phyloP scores from a whole-genome alignment of 2,888 invertebrate genomes.

The Chloroclystis v-ata region DNA sequence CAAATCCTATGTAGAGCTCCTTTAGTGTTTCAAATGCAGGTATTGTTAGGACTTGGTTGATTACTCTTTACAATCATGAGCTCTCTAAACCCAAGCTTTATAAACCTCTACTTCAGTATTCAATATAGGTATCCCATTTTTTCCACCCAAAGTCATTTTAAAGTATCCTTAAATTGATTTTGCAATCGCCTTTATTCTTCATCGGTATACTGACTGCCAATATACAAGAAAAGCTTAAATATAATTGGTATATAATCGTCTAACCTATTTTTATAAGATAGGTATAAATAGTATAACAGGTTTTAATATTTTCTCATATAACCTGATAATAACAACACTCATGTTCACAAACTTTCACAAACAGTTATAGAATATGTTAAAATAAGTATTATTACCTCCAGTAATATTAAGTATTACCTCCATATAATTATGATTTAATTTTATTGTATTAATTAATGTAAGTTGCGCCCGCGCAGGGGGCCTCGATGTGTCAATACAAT shows the following conservation, averaged over 20 bases:
- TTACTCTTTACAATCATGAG: constrained; percentile 6
- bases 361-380: constrained; percentile 50
- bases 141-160: constrained; percentile 29
- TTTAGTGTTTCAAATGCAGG: not conserved
- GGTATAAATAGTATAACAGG: constrained; percentile 21
- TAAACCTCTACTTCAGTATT: constrained; percentile 24
- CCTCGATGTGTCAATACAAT: constrained; percentile 36
- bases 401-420: constrained; percentile 74
- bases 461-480: constrained; percentile 2
- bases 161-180: constrained; percentile 27
- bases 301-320: constrained; percentile 24
- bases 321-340: constrained; percentile 32
- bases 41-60: not conserved
- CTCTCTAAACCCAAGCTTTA: constrained; percentile 27
- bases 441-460: constrained; percentile 45
- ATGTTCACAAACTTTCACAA: constrained; percentile 70
- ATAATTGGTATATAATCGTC: constrained; percentile 22
- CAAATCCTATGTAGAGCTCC: not conserved
- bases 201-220: constrained; percentile 28
- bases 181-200: constrained; percentile 19
- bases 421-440: constrained; percentile 54
- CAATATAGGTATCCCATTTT: constrained; percentile 6
- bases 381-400: constrained; percentile 76
- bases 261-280: constrained; percentile 29
- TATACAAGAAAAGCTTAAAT: constrained; percentile 25